phyloP scores from a whole-genome alignment of 1,140 invertebrate genomes.

The Plectus sambesii region DNA sequence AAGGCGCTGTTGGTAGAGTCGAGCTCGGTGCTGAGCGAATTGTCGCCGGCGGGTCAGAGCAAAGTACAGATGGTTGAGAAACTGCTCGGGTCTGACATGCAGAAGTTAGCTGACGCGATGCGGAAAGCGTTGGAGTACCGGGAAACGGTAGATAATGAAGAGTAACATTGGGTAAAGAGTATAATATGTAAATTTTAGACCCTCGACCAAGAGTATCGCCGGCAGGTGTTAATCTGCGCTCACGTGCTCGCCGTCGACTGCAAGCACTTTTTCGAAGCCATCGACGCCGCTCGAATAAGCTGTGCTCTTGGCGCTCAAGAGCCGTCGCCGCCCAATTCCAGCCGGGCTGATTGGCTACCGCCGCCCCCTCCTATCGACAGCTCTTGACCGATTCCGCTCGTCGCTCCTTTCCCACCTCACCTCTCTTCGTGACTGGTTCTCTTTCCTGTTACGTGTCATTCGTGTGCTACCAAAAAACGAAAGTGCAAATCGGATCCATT shows the following conservation, averaged over 20 bases:
- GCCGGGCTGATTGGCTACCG: too few relatives aligned
- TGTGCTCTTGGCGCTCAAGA: too few relatives aligned
- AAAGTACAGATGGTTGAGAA: conserved; percentile 14
- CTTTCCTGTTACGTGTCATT: too few relatives aligned
- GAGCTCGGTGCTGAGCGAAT: neutral
- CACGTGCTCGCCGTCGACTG: conserved; percentile 27
- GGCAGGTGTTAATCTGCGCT: conserved; percentile 15
- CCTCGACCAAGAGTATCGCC: conserved; percentile 12
- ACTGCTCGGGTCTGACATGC: conserved; percentile 12
- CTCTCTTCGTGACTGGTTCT: too few relatives aligned
- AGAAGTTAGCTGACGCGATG: conserved; percentile 12
- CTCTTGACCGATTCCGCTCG: too few relatives aligned
- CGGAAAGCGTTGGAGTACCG: too few relatives aligned
- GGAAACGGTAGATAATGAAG: too few relatives aligned
- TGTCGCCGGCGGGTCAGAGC: conserved; percentile 9
- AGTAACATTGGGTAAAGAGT: neutral
- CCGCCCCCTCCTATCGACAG: too few relatives aligned
- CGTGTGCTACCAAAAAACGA: too few relatives aligned
- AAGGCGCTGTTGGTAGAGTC: conserved; percentile 9
- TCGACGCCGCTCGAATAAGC: conserved; percentile 15
- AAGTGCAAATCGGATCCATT: too few relatives aligned
- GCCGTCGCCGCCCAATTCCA: too few relatives aligned
- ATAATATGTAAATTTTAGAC: conserved; percentile 3
- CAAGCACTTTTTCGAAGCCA: conserved; percentile 23
- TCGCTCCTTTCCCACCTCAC: too few relatives aligned